Conservation (phyloP, 2,113 vertebrate genomes). For the Daphoenositta chrysoptera region DNA sequence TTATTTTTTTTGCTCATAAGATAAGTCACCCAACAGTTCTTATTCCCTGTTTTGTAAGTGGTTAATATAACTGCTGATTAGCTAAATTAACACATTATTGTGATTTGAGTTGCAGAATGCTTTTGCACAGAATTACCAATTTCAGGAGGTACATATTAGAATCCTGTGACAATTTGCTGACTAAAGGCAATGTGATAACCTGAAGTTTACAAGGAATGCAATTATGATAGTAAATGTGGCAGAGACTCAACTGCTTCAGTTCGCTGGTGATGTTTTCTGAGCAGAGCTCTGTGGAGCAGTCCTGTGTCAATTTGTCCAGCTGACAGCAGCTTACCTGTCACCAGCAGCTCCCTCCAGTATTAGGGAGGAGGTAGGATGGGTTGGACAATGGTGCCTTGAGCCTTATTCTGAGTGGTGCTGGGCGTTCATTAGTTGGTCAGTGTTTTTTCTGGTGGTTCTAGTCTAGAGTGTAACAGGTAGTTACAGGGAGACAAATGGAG, state of each 20-base stretch:
- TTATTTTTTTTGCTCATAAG: not conserved
- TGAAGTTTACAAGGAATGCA: not conserved
- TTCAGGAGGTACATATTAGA: not conserved
- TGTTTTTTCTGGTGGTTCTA: not conserved
- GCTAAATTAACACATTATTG: not conserved
- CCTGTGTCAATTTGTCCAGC: not conserved
- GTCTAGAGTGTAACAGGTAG: not conserved
- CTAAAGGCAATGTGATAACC: not conserved
- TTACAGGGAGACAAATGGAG: not conserved
- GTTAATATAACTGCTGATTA: slow-evolving; percentile 27
- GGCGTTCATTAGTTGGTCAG: not conserved
- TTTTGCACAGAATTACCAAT: slow-evolving; percentile 23
- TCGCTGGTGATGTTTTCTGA: not conserved
- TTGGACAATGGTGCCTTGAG: not conserved
- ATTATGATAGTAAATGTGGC: not conserved
- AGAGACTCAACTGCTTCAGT: not conserved
- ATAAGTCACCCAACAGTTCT: not conserved
- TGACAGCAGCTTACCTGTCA: not conserved
- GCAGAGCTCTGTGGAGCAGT: not conserved
- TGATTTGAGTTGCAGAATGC: not conserved
- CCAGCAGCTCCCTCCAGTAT: not conserved
- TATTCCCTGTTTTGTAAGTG: not conserved
- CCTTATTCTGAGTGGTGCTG: not conserved
- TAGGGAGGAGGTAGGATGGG: not conserved
- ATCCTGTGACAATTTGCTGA: not conserved